Evolutionary conservation across 2,888 invertebrate genomes (phyloP).

Genomic region (Drosophila incognita): DNA sequence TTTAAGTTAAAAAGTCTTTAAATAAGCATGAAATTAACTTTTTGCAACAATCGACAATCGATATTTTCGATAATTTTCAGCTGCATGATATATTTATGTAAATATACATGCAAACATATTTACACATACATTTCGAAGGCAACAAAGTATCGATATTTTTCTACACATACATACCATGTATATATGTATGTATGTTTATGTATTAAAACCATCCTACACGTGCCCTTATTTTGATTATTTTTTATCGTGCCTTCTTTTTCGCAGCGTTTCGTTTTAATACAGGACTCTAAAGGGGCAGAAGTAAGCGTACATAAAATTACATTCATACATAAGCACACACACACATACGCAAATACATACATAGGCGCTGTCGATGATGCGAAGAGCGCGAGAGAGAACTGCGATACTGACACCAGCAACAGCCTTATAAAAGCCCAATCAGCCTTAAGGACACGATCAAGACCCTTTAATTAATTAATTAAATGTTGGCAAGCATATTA

Average conservation of each 20-base stretch:
- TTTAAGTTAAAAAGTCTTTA: not conserved
- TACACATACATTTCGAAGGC: not conserved
- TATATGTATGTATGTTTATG: not conserved
- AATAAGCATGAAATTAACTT: not conserved
- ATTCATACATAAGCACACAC: slow-evolving; percentile 21
- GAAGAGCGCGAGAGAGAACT: slow-evolving; percentile 50
- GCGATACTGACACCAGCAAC: slow-evolving; percentile 45
- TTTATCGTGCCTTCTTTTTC: slow-evolving; percentile 43
- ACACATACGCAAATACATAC: slow-evolving; percentile 10
- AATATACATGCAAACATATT: slow-evolving; percentile 2
- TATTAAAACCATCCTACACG: slow-evolving; percentile 69
- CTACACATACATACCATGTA: slow-evolving; percentile 11
- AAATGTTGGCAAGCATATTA: not conserved
- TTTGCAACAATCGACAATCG: not conserved
- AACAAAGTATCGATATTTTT: not conserved
- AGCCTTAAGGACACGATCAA: not conserved
- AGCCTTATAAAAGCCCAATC: slow-evolving; percentile 2
- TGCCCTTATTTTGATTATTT: slow-evolving; percentile 78
- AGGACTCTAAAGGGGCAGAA: slow-evolving; percentile 46
- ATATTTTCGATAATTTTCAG: not conserved
- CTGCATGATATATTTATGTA: slow-evolving; percentile 1
- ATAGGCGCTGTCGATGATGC: slow-evolving; percentile 54
- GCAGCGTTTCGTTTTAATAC: slow-evolving; percentile 48
- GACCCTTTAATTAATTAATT: slow-evolving; percentile 13
- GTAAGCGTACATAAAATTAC: slow-evolving; percentile 30